Percentiles rank a stretch among this genome's conserved stretches.
Conservation (phyloP, 2,888 invertebrate species). For the Cryptus viduatorius region DNA sequence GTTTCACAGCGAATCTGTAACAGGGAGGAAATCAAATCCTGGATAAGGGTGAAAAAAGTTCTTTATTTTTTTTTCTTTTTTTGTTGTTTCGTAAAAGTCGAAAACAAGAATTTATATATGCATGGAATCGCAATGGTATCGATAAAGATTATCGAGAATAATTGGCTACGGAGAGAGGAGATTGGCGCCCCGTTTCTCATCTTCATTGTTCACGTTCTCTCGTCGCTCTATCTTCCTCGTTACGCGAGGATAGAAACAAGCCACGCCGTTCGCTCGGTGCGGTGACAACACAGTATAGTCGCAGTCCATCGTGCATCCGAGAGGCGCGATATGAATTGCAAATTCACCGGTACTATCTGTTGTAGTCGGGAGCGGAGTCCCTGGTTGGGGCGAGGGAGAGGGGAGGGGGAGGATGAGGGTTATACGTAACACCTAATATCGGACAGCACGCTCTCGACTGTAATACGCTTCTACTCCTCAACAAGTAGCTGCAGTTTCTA, state of each 20-base stretch:
- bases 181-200: slow-evolving; percentile 10
- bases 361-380: slow-evolving; percentile 14
- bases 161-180: slow-evolving; percentile 31
- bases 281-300: slow-evolving; percentile 65
- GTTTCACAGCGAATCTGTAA: slow-evolving; percentile 5
- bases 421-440: slow-evolving; percentile 74
- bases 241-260: slow-evolving; percentile 30
- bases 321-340: slow-evolving; percentile 79
- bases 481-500: slow-evolving; percentile 69
- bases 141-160: slow-evolving; percentile 55
- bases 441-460: slow-evolving; percentile 59
- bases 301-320: slow-evolving; percentile 76
- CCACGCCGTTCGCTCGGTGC: slow-evolving; percentile 30
- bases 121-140: slow-evolving; percentile 45
- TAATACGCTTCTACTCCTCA: slow-evolving; percentile 71
- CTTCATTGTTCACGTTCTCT: slow-evolving; percentile 8
- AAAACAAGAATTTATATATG: slow-evolving; percentile 35
- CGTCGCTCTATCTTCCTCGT: slow-evolving; percentile 30
- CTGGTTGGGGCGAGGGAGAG: no score
- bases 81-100: not conserved
- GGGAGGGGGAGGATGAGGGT: slow-evolving; percentile 24
- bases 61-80: not conserved
- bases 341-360: slow-evolving; percentile 67
- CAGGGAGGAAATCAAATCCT: slow-evolving; percentile 4
- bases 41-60: not conserved